Base-by-base conservation (phyloP, 2,797 vertebrate genomes). In the Discoglossus pictus region DNA sequence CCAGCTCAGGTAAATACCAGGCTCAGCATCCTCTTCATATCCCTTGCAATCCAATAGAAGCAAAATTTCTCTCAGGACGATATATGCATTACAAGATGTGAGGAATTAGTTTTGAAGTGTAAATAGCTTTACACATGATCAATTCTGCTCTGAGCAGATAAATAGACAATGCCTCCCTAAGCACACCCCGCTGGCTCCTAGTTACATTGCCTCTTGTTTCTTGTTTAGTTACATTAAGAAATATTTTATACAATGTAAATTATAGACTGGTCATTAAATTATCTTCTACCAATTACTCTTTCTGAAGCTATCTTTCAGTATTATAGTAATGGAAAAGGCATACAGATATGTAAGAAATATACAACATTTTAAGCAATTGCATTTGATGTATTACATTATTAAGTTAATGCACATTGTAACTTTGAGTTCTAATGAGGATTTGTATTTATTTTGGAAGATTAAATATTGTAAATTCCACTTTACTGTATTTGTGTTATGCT, bases 71-170 rank as follows among this genome's bases (percentile, higher is more conserved):
- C 35, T 16, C 20, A 20, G 16, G 59, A 39, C 12, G 46, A 50
- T 9, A 50, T 50, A 38, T 50, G 18, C 15, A 9, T 12, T 12
- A 11, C 6, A 21, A 47, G 18, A 39, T 38, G 23, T 21, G 44
- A 50, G 15, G 44, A 44, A 39, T 50, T 62, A 16, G 20, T 27
- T 25, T 36, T 62, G 35, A 20, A 46, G 50, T 62, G 44, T 50
- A 62, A 62, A 62, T 50, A 62, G 25, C 18, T 39, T 50, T 62
- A 50, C 46, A 62, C 59, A 50, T 62, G 44, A 50, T 50, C 34
- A 62, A 62, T 62, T 62, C 35, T 39, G 21, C 35, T 47, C 21
- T 47, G 48, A 18, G 34, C 38, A 50, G 59, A 62, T 20, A n/a
- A n/a, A n/a, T n/a, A n/a, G 59, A 17, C 11, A 4, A 18, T 15